phyloP scores from a whole-genome alignment of 2,797 vertebrate genomes.

The Gymnodraco acuticeps region DNA sequence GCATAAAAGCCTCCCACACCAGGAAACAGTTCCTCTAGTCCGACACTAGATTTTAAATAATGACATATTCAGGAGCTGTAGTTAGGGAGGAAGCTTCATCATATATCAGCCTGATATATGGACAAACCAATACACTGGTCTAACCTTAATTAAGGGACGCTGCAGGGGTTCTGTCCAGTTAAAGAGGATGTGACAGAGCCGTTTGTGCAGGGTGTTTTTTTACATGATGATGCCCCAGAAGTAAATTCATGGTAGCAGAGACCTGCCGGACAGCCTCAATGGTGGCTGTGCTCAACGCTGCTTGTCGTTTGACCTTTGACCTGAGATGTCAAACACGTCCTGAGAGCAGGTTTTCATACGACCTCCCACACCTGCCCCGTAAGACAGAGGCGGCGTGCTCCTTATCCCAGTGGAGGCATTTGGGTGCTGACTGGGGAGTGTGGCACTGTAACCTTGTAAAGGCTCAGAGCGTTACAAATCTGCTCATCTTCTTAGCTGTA shows the following conservation, averaged over 20 bases:
- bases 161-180: constrained; percentile 33
- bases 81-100: constrained; percentile 20
- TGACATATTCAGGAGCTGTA: constrained; percentile 37
- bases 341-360: constrained; percentile 36
- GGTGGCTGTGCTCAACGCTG: constrained; percentile 9
- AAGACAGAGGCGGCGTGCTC: constrained; percentile 44
- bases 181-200: constrained; percentile 15
- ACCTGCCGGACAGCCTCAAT: constrained; percentile 41
- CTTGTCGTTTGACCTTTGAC: constrained; percentile 54
- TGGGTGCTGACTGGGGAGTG: constrained; percentile 46
- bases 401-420: constrained; percentile 41
- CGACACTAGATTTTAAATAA: constrained; percentile 50
- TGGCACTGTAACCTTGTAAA: constrained; percentile 70
- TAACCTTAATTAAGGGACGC: constrained; percentile 37
- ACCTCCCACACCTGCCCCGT: constrained; percentile 41
- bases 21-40: constrained; percentile 27
- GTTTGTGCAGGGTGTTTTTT: constrained; percentile 25
- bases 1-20: constrained; percentile 65
- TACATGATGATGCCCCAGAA: constrained; percentile 23
- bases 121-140: constrained; percentile 16
- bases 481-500: constrained; percentile 57
- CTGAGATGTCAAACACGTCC: constrained; percentile 41
- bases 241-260: constrained; percentile 12
- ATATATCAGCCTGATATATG: constrained; percentile 40
- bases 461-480: constrained; percentile 56